These are phyloP conservation scores for Aurelia sp. DNA, from an alignment of 30 jellyfish, hydroid and myxozoan species.

Conservation along the genomic window DNA sequence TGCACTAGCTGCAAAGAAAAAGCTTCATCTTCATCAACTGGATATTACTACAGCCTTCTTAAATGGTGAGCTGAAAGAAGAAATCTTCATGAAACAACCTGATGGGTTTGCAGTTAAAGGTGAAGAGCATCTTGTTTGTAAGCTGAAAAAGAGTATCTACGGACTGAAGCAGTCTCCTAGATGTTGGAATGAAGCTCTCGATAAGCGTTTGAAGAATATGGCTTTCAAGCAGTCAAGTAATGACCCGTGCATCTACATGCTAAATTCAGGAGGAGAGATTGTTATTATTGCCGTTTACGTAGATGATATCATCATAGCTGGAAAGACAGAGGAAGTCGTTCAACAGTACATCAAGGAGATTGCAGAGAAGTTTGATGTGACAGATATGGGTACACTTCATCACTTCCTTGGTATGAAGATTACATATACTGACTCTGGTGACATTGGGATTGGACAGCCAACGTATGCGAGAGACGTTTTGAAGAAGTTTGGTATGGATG, in stretches of 20 bases:
- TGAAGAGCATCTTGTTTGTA: not conserved
- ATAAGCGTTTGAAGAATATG: constrained; percentile 28
- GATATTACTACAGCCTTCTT: constrained; percentile 53
- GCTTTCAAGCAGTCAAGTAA: constrained; percentile 16
- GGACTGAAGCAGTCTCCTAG: too few species aligned
- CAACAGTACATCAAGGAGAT: not conserved
- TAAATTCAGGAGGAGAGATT: constrained; percentile 5
- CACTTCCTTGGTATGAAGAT: constrained; percentile 59
- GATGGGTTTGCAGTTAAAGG: constrained; percentile 55
- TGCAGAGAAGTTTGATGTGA: constrained; percentile 35
- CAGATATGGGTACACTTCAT: constrained; percentile 61
- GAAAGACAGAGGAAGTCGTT: constrained; percentile 19
- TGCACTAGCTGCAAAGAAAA: constrained; percentile 41
- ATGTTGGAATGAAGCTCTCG: constrained; percentile 49
- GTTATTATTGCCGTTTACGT: constrained; percentile 55
- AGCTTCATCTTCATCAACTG: constrained; percentile 54
- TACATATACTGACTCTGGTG: not conserved
- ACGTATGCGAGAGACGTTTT: constrained; percentile 1
- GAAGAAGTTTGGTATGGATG: constrained; percentile 42
- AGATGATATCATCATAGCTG: constrained; percentile 60
- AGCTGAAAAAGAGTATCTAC: too few species aligned
- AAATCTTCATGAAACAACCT: constrained; percentile 76
- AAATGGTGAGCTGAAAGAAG: constrained; percentile 52
- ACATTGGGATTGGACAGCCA: constrained; percentile 45
- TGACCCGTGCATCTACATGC: constrained; percentile 52